phyloP scores from a whole-genome alignment of 2,888 invertebrate genomes.

The Seira ritae region DNA sequence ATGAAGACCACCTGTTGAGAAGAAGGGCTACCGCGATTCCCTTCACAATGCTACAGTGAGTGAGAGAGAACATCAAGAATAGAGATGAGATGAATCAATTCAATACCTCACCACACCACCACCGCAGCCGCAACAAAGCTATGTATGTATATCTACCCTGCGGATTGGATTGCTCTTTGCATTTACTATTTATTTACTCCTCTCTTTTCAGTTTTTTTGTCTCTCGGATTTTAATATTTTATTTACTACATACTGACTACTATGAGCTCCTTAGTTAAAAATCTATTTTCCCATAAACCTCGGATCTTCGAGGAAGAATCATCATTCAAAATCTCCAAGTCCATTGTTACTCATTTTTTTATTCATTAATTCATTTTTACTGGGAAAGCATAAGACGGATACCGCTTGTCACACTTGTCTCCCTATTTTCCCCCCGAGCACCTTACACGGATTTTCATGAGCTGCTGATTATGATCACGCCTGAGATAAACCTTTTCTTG shows the following conservation, averaged over 20 bases:
- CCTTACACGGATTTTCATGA: constrained; percentile 17
- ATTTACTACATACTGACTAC: too few relatives aligned
- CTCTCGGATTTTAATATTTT: constrained; percentile 35
- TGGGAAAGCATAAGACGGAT: constrained; percentile 27
- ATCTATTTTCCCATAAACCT: constrained; percentile 67
- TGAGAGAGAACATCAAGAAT: too few relatives aligned
- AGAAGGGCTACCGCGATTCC: constrained; percentile 62
- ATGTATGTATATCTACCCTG: too few relatives aligned
- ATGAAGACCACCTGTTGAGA: constrained; percentile 74
- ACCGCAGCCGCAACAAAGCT: constrained; percentile 23
- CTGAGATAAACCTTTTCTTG: constrained; percentile 27
- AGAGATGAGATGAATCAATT: too few relatives aligned
- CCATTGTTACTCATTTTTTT: constrained; percentile 26
- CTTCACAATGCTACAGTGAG: constrained; percentile 30
- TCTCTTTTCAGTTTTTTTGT: constrained; percentile 17
- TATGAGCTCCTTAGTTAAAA: too few relatives aligned
- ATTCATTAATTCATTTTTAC: too few relatives aligned
- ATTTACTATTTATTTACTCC: too few relatives aligned
- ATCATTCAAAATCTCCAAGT: background rate
- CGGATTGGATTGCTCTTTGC: background rate
- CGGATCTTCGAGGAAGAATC: constrained; percentile 18
- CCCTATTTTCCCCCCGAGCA: constrained; percentile 2
- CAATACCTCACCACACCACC: constrained; percentile 22
- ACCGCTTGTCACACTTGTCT: constrained; percentile 53
- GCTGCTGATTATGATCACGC: constrained; percentile 29